These are phyloP conservation scores for Porites rus DNA, from an alignment of 92 coral and sea anemone genomes.

Conservation along the genomic window DNA sequence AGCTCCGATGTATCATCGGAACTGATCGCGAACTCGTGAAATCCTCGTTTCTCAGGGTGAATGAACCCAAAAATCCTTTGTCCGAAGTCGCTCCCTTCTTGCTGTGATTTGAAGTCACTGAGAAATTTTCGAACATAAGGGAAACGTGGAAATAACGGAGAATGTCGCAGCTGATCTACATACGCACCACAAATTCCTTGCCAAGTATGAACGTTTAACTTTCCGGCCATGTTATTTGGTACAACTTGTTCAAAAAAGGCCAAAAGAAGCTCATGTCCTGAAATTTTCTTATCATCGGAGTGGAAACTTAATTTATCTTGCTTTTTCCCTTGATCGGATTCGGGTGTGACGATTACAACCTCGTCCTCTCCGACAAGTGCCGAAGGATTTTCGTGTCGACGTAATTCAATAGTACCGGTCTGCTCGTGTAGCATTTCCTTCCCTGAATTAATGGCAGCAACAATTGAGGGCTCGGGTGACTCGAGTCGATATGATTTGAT, in stretches of 20 bases:
- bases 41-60: conserved; percentile 69
- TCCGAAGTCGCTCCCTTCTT: conserved; percentile 78
- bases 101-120: conserved; percentile 65
- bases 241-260: conserved; percentile 87
- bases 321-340: neutral
- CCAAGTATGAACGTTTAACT: conserved; percentile 85
- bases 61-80: conserved; percentile 86
- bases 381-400: conserved; percentile 9
- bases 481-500: neutral
- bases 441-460: neutral
- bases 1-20: conserved; percentile 93
- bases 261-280: conserved; percentile 73
- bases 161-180: conserved; percentile 83
- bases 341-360: conserved; percentile 73
- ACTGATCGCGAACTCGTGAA: conserved; percentile 83
- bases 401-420: conserved; percentile 15
- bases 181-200: conserved; percentile 83
- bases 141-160: conserved; percentile 88
- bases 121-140: conserved; percentile 65
- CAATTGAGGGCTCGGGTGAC: neutral
- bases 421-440: neutral
- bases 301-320: conserved; percentile 26
- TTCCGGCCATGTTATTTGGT: conserved; percentile 74
- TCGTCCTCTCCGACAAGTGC: conserved; percentile 32
- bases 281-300: conserved; percentile 31